Evolutionary conservation across 2,888 invertebrate genomes (phyloP).

Genomic region (Drosophila limbata): DNA sequence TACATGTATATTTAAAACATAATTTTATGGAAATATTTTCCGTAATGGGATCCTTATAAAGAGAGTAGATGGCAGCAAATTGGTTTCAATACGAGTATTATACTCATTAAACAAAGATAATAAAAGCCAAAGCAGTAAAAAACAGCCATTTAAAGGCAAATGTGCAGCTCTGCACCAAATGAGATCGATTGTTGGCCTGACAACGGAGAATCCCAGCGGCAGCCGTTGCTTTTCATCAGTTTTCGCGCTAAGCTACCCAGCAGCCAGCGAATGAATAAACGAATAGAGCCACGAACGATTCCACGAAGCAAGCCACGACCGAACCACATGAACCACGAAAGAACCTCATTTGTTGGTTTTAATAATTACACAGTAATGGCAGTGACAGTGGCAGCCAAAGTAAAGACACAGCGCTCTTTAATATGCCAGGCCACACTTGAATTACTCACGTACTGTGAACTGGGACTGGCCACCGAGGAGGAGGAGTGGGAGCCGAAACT

Average conservation of each 20-base stretch:
- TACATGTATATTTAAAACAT: too few species aligned
- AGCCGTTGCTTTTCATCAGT: constrained; percentile 50
- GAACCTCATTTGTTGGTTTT: constrained; percentile 81
- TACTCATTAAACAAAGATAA: too few species aligned
- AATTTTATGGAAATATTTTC: too few species aligned
- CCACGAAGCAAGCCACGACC: too few species aligned
- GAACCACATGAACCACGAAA: constrained; percentile 52
- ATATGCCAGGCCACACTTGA: constrained; percentile 75
- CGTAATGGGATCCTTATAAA: too few species aligned
- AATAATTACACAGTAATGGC: constrained; percentile 75
- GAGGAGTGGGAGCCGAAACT: constrained; percentile 2
- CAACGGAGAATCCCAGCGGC: not conserved
- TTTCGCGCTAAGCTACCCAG: constrained; percentile 47
- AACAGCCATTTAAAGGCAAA: constrained; percentile 1
- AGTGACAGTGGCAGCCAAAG: constrained; percentile 17
- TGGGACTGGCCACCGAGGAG: constrained; percentile 29
- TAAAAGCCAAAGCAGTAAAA: too few species aligned
- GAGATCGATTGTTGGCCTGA: constrained; percentile 34
- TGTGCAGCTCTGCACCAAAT: constrained; percentile 28
- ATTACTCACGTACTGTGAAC: constrained; percentile 70
- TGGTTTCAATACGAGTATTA: too few species aligned
- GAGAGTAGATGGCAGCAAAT: too few species aligned
- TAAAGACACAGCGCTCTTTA: constrained; percentile 56
- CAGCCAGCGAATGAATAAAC: constrained; percentile 12
- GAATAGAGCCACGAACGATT: constrained; percentile 1